These are phyloP conservation scores for Eudasyphora cyanicolor DNA, from an alignment of 2,888 invertebrate genomes.

Conservation along the genomic window DNA sequence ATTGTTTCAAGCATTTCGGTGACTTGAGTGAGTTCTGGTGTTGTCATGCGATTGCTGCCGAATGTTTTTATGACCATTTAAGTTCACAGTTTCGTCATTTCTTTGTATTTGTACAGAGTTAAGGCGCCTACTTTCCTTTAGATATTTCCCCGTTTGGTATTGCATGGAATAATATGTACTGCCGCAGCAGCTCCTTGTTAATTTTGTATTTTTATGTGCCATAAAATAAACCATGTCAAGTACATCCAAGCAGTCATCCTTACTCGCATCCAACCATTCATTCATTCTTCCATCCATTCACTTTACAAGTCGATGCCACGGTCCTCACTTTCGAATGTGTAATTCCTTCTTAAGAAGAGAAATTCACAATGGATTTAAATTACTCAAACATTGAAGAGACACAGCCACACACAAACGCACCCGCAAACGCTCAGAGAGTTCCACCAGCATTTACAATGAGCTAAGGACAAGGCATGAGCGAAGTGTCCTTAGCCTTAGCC, in stretches of 20 bases:
- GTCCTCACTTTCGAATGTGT: constrained; percentile 11
- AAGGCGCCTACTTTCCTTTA: too few relatives aligned
- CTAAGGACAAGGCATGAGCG: not conserved
- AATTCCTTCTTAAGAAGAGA: not conserved
- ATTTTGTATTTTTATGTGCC: constrained; percentile 13
- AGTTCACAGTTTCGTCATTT: constrained; percentile 35
- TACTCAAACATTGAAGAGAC: not conserved
- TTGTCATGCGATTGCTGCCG: constrained; percentile 1
- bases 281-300: too few relatives aligned
- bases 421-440: not conserved
- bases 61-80: constrained; percentile 34
- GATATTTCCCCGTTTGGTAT: too few relatives aligned
- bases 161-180: not conserved
- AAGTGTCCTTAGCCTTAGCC: constrained; percentile 19
- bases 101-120: not conserved
- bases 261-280: too few relatives aligned
- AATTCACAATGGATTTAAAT: not conserved
- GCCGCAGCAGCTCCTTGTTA: constrained; percentile 16
- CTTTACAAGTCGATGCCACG: constrained; percentile 19
- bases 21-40: not conserved
- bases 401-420: not conserved
- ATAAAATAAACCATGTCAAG: constrained; percentile 41
- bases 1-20: constrained; percentile 18
- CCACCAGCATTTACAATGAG: not conserved
- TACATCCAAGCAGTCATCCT: too few relatives aligned